Evolutionary conservation across 2,797 vertebrate species (phyloP).

Genomic region (Atherinosoma microstoma): DNA sequence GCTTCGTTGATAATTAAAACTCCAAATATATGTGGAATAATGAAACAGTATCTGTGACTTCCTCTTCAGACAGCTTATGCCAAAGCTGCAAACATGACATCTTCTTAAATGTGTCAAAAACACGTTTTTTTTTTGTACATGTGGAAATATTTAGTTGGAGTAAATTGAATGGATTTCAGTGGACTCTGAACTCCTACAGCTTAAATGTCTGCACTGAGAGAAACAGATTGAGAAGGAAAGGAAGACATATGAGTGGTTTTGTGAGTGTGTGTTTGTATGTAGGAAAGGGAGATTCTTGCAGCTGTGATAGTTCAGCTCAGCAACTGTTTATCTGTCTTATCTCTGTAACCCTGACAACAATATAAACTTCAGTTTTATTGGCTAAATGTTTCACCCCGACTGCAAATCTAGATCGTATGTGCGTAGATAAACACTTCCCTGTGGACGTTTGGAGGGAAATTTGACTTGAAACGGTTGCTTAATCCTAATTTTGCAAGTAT

Average conservation of each 20-base stretch:
- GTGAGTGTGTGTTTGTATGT: slow-evolving; percentile 4
- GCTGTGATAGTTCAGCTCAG: slow-evolving; percentile 51
- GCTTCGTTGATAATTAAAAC: not conserved
- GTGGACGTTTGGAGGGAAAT: slow-evolving; percentile 5
- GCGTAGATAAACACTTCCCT: slow-evolving; percentile 5
- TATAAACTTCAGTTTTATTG: slow-evolving; percentile 65
- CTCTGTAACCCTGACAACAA: slow-evolving; percentile 63
- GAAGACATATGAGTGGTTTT: slow-evolving; percentile 13
- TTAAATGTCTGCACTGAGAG: slow-evolving; percentile 6
- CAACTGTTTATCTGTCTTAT: slow-evolving; percentile 70
- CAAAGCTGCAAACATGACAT: slow-evolving; percentile 7
- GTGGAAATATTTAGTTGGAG: slow-evolving; percentile 29
- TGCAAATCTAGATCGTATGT: slow-evolving; percentile 33
- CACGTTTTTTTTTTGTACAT: slow-evolving; percentile 6
- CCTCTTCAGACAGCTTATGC: not conserved
- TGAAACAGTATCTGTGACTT: slow-evolving; percentile 9
- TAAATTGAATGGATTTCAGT: slow-evolving; percentile 22
- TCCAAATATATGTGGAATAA: not conserved
- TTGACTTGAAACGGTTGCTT: slow-evolving; percentile 13
- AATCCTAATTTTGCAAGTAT: not conserved
- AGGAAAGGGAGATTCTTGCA: slow-evolving; percentile 33
- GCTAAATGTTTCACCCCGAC: slow-evolving; percentile 31
- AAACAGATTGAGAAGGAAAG: slow-evolving; percentile 15
- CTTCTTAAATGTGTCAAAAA: slow-evolving; percentile 20
- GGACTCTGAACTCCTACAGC: slow-evolving; percentile 40